Conservation (phyloP, 2,797 vertebrate species). For the Kryptopterus vitreolus region DNA sequence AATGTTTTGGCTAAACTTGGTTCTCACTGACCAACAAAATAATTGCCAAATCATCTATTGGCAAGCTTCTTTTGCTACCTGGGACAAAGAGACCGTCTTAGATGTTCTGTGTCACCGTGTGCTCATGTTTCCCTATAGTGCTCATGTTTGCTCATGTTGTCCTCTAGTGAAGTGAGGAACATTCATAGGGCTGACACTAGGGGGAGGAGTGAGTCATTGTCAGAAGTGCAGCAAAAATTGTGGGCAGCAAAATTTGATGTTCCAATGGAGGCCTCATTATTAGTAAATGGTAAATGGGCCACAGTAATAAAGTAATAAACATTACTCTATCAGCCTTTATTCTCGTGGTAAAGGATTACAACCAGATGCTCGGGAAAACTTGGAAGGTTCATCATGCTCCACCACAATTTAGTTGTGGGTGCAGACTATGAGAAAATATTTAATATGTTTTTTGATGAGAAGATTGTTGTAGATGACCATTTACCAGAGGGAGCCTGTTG, state of each 20-base stretch:
- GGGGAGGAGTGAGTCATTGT: background rate
- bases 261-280: background rate
- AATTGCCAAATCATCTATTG: background rate
- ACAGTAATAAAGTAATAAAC: background rate
- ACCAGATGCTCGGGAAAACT: slow-evolving; percentile 10
- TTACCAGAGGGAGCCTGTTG: background rate
- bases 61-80: background rate
- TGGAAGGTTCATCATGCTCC: background rate
- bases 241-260: background rate
- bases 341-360: background rate
- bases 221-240: background rate
- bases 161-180: background rate
- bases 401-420: background rate
- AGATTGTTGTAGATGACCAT: background rate
- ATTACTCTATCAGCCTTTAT: background rate
- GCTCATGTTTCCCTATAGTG: background rate
- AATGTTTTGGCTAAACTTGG: background rate
- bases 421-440: background rate
- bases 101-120: background rate
- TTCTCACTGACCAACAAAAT: background rate
- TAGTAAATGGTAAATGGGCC: background rate
- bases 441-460: background rate
- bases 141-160: background rate
- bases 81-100: background rate
- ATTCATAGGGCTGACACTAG: background rate